These are phyloP conservation scores for Caenorhabditis japonica DNA, from an alignment of 2,888 invertebrate species.

Conservation along the genomic window DNA sequence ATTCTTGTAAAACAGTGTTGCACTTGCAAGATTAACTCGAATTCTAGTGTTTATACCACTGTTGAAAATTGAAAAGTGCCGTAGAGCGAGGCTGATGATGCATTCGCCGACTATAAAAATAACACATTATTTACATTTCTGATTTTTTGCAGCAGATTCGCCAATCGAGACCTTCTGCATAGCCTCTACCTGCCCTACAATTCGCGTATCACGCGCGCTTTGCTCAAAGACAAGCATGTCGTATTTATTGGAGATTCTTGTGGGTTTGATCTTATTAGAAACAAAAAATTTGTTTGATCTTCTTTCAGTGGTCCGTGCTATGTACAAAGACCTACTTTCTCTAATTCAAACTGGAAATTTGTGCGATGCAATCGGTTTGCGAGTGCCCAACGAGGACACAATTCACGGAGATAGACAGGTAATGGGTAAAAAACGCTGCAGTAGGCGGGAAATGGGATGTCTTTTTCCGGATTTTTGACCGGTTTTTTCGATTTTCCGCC, in stretches of 20 bases:
- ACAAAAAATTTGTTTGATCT: neutral
- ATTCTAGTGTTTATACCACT: too few relatives aligned
- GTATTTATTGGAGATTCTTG: slow-evolving; percentile 62
- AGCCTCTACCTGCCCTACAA: slow-evolving; percentile 21
- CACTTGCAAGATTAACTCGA: too few relatives aligned
- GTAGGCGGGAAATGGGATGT: neutral
- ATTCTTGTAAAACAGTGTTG: too few relatives aligned
- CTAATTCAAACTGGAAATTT: slow-evolving; percentile 39
- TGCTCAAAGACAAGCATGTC: slow-evolving; percentile 50
- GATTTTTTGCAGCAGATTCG: slow-evolving; percentile 5
- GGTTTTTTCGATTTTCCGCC: too few relatives aligned
- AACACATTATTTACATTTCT: neutral
- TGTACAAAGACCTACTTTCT: slow-evolving; percentile 61
- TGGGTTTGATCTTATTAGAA: slow-evolving; percentile 17
- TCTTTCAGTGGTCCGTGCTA: slow-evolving; percentile 62
- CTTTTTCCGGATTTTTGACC: neutral
- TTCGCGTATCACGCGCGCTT: slow-evolving; percentile 6
- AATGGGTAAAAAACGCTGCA: too few relatives aligned
- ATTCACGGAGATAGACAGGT: slow-evolving; percentile 56
- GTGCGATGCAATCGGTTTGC: slow-evolving; percentile 5
- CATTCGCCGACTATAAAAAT: too few relatives aligned
- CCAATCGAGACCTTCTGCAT: neutral
- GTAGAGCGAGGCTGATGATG: too few relatives aligned
- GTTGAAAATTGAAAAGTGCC: too few relatives aligned
- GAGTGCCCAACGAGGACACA: slow-evolving; percentile 28